Evolutionary conservation across 2,797 vertebrate genomes (phyloP).

Genomic region (Leptodactylus fallax): DNA sequence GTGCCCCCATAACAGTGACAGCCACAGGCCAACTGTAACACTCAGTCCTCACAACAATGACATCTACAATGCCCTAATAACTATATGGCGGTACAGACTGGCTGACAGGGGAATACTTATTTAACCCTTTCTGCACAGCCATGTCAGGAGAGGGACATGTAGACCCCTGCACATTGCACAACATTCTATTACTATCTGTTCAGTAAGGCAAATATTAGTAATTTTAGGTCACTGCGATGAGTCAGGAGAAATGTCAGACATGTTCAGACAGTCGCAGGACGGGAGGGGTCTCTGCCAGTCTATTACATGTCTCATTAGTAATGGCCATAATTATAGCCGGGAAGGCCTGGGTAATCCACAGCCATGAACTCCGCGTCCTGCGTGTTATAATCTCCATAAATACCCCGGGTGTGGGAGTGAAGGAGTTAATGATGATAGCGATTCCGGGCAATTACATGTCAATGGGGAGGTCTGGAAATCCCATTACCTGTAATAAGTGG

Average conservation of each 20-base stretch:
- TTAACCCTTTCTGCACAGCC: neutral
- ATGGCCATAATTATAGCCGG: neutral
- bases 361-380: too few relatives aligned
- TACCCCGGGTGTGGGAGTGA: neutral
- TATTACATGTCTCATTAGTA: constrained; percentile 14
- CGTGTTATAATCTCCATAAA: neutral
- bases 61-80: too few relatives aligned
- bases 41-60: too few relatives aligned
- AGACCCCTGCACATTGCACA: neutral
- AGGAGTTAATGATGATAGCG: neutral
- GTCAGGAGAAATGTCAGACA: constrained; percentile 21
- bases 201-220: neutral
- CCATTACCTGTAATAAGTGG: neutral
- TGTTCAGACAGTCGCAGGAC: neutral
- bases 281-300: neutral
- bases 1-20: neutral
- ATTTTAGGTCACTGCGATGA: neutral
- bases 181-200: neutral
- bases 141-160: too few relatives aligned
- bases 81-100: too few relatives aligned
- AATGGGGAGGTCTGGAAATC: neutral
- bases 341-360: neutral
- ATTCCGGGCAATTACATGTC: neutral
- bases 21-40: neutral
- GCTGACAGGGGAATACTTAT: neutral